Percentiles rank a stretch among this genome's conserved stretches.
These are phyloP conservation scores for Brachyptera putata DNA, from an alignment of 2,888 invertebrate genomes.

Conservation along the genomic window DNA sequence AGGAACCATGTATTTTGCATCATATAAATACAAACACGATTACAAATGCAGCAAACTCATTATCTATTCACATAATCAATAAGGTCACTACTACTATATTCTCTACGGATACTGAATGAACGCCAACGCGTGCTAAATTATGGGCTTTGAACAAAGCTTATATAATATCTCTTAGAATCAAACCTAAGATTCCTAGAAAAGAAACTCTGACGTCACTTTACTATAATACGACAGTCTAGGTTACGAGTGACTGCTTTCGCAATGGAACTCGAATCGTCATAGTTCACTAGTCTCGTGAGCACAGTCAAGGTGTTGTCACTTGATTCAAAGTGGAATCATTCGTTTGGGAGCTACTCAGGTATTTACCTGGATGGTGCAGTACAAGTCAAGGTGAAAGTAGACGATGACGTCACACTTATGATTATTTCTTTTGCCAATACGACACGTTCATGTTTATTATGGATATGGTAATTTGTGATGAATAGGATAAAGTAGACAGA, in stretches of 20 bases:
- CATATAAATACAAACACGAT: too few relatives aligned
- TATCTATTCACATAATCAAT: too few relatives aligned
- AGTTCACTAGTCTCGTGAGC: not conserved
- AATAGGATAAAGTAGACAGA: too few relatives aligned
- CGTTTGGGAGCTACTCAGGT: not conserved
- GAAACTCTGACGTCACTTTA: not conserved
- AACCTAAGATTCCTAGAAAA: not conserved
- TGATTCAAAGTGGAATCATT: not conserved
- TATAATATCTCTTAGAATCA: not conserved
- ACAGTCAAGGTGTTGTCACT: not conserved
- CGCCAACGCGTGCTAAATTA: not conserved
- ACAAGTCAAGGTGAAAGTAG: not conserved
- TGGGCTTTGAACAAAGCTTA: too few relatives aligned
- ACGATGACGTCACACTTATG: not conserved
- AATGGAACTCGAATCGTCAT: conserved; percentile 4
- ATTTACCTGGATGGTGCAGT: not conserved
- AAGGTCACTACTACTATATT: too few relatives aligned
- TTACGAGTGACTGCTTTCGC: conserved; percentile 3
- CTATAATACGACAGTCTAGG: not conserved
- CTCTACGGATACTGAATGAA: too few relatives aligned
- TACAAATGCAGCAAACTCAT: too few relatives aligned
- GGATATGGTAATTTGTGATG: too few relatives aligned
- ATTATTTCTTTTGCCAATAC: too few relatives aligned
- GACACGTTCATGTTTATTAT: too few relatives aligned
- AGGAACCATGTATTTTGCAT: too few relatives aligned